phyloP scores from a whole-genome alignment of 2,797 vertebrate genomes.

The Semotilus atromaculatus region DNA sequence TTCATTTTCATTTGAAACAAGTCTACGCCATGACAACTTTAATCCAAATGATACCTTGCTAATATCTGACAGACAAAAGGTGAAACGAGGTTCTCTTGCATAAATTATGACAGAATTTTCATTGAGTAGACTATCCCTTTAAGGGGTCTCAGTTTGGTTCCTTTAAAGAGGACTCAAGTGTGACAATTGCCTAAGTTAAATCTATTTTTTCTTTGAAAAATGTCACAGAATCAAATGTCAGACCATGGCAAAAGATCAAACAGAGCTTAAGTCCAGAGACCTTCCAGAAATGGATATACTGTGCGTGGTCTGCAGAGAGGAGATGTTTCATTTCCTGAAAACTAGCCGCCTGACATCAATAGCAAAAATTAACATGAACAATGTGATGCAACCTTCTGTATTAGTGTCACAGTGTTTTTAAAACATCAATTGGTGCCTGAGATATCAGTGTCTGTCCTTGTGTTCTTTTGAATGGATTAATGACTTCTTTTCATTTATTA shows the following conservation, averaged over 20 bases:
- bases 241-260: slow-evolving; percentile 34
- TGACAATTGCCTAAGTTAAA: slow-evolving; percentile 11
- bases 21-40: not conserved
- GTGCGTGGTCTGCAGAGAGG: slow-evolving; percentile 19
- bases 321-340: slow-evolving; percentile 25
- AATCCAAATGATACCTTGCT: not conserved
- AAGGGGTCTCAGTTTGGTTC: not conserved
- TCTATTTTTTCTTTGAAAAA: not conserved
- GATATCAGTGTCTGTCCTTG: slow-evolving; percentile 24
- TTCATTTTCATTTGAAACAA: not conserved
- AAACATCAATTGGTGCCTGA: slow-evolving; percentile 27
- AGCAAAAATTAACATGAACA: slow-evolving; percentile 46
- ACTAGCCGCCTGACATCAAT: slow-evolving; percentile 39
- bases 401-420: slow-evolving; percentile 30
- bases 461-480: slow-evolving; percentile 39
- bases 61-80: slow-evolving; percentile 15
- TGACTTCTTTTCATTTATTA: slow-evolving; percentile 40
- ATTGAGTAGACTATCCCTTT: not conserved
- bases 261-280: slow-evolving; percentile 14
- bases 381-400: slow-evolving; percentile 26
- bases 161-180: slow-evolving; percentile 1
- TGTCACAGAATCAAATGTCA: slow-evolving; percentile 41
- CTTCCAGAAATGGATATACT: not conserved
- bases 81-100: not conserved
- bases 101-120: not conserved